Percentiles rank a stretch among this genome's conserved stretches.
Evolutionary conservation across 2,113 vertebrate species (phyloP).

Genomic region (Cryptomyrus ogoouensis): DNA sequence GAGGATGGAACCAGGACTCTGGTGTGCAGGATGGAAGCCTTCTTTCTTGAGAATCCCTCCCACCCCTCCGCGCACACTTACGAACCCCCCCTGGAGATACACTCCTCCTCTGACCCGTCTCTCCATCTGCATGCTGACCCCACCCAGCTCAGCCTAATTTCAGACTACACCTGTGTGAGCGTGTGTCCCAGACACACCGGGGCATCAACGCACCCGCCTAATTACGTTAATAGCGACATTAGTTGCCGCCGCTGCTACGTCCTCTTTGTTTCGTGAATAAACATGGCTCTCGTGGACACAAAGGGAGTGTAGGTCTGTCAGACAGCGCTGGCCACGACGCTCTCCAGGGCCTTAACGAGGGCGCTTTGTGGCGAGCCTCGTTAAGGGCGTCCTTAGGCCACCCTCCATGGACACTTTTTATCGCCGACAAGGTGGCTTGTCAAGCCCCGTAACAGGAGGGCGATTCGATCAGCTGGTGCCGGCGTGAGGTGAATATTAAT

Average conservation of each 20-base stretch:
- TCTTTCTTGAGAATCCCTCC: neutral
- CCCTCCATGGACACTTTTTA: constrained; percentile 18
- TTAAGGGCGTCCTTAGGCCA: constrained; percentile 44
- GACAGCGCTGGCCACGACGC: constrained; percentile 51
- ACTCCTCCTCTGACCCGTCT: neutral
- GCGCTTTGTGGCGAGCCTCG: constrained; percentile 65
- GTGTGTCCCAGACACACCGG: neutral
- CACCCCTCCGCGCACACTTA: neutral
- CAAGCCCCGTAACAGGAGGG: constrained; percentile 55
- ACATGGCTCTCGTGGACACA: constrained; percentile 59
- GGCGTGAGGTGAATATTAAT: neutral
- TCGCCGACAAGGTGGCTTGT: constrained; percentile 58
- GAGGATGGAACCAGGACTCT: constrained; percentile 52
- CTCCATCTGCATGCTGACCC: neutral
- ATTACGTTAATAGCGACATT: constrained; percentile 52
- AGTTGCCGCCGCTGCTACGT: constrained; percentile 53
- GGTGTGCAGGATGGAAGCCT: neutral
- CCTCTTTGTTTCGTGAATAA: constrained; percentile 57
- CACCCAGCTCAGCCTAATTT: neutral
- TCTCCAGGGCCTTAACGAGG: constrained; percentile 64
- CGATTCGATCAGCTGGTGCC: constrained; percentile 44
- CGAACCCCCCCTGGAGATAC: neutral
- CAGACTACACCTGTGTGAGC: neutral
- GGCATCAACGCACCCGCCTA: neutral
- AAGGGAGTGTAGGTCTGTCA: constrained; percentile 50